A percentile compares a stretch with the other conserved stretches of the same genome.
Evolutionary conservation across 2,888 invertebrate genomes (phyloP).

Genomic region (Linnaemya vulpina): DNA sequence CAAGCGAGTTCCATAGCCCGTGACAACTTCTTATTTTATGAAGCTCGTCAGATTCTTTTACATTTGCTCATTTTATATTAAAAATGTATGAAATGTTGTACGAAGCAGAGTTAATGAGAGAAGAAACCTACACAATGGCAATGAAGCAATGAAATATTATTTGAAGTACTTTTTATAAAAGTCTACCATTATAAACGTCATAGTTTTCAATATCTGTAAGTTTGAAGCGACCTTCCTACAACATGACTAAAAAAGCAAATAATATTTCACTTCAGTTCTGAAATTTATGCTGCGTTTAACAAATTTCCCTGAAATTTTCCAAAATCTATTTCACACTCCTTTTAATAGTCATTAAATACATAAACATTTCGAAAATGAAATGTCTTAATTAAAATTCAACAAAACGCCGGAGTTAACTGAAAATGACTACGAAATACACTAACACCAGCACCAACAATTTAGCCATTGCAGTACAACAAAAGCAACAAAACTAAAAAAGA

Average conservation of each 20-base stretch:
- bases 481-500: not conserved
- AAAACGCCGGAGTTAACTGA: slow-evolving; percentile 29
- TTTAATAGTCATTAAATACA: slow-evolving; percentile 35
- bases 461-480: not conserved
- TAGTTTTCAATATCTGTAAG: no score
- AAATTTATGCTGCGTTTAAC: not conserved
- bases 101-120: no score
- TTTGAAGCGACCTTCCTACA: no score
- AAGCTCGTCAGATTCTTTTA: no score
- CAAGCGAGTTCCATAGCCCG: no score
- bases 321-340: slow-evolving; percentile 7
- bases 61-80: no score
- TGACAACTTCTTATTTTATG: no score
- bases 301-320: not conserved
- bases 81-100: no score
- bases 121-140: no score
- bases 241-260: not conserved
- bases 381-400: slow-evolving; percentile 63
- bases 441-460: not conserved
- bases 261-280: not conserved
- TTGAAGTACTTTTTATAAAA: no score
- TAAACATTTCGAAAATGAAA: slow-evolving; percentile 43
- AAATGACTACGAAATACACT: slow-evolving; percentile 9
- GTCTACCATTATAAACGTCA: no score
- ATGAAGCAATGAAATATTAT: no score